Evolutionary conservation across 2,888 invertebrate genomes (phyloP).

Genomic region (Arrhopalites spinosus): DNA sequence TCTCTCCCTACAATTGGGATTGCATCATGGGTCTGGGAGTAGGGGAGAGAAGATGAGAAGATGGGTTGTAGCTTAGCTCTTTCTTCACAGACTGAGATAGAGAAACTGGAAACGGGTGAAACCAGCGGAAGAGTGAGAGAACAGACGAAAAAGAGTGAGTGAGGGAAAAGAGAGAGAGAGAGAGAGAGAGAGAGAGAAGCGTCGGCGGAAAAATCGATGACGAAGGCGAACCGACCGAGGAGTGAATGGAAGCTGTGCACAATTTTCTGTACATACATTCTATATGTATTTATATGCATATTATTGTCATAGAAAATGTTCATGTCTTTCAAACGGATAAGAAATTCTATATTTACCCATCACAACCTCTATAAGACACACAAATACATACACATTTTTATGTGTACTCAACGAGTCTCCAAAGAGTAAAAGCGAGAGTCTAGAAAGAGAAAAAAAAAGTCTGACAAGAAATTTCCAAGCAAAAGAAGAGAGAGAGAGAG

Average conservation of each 20-base stretch:
- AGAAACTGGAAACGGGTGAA: neutral
- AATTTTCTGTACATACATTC: too few species aligned
- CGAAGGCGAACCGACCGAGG: slow-evolving; percentile 31
- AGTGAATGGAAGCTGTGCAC: slow-evolving; percentile 24
- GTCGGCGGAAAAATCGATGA: slow-evolving; percentile 29
- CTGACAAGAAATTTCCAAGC: neutral
- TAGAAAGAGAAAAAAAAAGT: slow-evolving; percentile 4
- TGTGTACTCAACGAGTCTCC: neutral
- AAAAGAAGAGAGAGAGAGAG: neutral
- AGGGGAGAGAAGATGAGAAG: neutral
- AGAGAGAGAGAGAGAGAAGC: slow-evolving; percentile 18
- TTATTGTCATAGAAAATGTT: too few species aligned
- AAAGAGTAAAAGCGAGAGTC: neutral
- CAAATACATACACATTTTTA: too few species aligned
- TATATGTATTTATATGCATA: too few species aligned
- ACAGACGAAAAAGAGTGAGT: slow-evolving; percentile 1
- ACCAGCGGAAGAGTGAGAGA: neutral
- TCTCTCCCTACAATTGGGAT: slow-evolving; percentile 24
- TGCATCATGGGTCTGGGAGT: neutral
- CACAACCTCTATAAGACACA: too few species aligned
- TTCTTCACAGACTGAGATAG: neutral
- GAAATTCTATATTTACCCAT: neutral
- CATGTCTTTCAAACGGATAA: too few species aligned
- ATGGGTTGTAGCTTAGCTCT: neutral
- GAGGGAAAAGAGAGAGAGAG: slow-evolving; percentile 17